Conservation (phyloP, 2,888 invertebrate species). For the Lochmaea capreae region DNA sequence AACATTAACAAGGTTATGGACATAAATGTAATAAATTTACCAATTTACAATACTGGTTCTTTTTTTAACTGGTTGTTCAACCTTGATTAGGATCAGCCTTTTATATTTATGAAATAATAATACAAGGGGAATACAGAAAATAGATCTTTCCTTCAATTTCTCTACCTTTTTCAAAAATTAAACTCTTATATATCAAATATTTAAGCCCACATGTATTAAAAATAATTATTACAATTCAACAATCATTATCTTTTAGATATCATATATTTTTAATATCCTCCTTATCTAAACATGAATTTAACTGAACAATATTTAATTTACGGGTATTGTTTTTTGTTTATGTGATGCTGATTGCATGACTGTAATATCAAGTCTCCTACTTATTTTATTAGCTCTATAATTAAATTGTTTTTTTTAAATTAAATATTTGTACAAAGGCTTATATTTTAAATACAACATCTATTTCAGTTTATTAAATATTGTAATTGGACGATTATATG, state of each 20-base stretch:
- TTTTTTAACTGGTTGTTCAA: neutral
- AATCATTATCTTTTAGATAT: neutral
- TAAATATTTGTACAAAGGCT: neutral
- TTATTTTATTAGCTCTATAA: neutral
- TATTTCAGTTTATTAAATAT: too few relatives aligned
- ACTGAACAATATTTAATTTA: neutral
- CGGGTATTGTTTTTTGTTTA: neutral
- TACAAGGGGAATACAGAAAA: too few relatives aligned
- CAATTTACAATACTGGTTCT: neutral
- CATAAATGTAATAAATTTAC: neutral
- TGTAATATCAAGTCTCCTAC: neutral
- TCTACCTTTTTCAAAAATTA: too few relatives aligned
- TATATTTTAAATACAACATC: neutral
- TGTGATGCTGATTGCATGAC: neutral
- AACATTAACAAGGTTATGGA: neutral
- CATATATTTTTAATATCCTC: neutral
- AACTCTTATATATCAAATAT: too few relatives aligned
- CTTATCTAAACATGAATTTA: neutral
- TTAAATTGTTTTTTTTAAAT: neutral
- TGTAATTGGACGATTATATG: too few relatives aligned
- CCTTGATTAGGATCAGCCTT: neutral
- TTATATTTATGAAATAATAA: neutral
- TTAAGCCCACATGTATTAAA: too few relatives aligned
- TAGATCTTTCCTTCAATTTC: too few relatives aligned
- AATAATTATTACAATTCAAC: too few relatives aligned